Percentiles rank a stretch among this genome's conserved stretches.
Evolutionary conservation across 2,888 invertebrate genomes (phyloP).

Genomic region (Hedya salicella): DNA sequence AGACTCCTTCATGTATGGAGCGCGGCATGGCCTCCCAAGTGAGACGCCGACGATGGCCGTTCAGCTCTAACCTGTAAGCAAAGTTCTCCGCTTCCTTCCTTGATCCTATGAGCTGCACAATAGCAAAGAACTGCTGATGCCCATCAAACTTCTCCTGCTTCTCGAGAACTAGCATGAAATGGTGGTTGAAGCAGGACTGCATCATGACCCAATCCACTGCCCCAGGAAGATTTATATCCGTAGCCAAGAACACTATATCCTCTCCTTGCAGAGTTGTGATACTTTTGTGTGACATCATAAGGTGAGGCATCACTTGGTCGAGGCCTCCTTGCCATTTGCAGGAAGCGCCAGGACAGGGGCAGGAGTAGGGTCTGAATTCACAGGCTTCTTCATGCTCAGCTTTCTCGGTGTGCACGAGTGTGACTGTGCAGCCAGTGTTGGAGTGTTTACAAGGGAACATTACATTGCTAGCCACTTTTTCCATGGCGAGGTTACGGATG

Average conservation of each 20-base stretch:
- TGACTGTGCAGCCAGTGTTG: conserved; percentile 96
- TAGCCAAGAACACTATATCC: conserved; percentile 99
- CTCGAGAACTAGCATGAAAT: conserved; percentile 99
- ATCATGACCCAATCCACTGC: conserved; percentile 99
- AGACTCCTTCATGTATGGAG: conserved; percentile 99
- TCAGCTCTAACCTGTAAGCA: conserved; percentile 98
- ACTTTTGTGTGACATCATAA: conserved; percentile 98
- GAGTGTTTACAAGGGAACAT: conserved; percentile 99
- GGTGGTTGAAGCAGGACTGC: conserved; percentile 99
- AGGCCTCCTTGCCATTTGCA: conserved; percentile 99
- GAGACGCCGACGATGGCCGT: conserved; percentile 96
- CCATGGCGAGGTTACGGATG: conserved; percentile 99
- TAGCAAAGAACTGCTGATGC: conserved; percentile 98
- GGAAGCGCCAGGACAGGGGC: conserved; percentile 99
- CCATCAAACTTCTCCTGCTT: conserved; percentile 99
- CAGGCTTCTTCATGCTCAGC: conserved; percentile 99
- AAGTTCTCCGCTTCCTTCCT: conserved; percentile 99
- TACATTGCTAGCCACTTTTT: conserved; percentile 99
- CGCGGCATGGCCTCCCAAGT: conserved; percentile 99
- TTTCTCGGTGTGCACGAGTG: conserved; percentile 98
- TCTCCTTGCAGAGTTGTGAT: conserved; percentile 99
- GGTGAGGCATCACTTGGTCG: conserved; percentile 99
- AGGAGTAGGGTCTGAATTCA: conserved; percentile 98
- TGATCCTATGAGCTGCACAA: conserved; percentile 99
- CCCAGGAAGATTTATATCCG: conserved; percentile 99